Percentiles rank a stretch among this genome's conserved stretches.
These are phyloP conservation scores for Gila orcuttii DNA, from an alignment of 2,113 vertebrate species.

Conservation along the genomic window DNA sequence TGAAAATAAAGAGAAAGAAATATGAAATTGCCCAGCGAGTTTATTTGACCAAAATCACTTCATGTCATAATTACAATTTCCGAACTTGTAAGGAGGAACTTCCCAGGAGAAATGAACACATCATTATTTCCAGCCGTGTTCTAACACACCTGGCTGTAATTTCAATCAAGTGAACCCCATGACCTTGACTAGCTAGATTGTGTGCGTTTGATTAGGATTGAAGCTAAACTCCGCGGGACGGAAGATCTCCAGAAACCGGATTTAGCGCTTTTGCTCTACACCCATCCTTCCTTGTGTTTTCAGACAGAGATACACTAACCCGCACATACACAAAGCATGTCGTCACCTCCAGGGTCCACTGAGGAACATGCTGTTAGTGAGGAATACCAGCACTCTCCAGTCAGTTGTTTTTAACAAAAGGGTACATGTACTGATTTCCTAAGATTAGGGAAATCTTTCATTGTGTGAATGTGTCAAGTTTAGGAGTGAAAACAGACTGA, in stretches of 20 bases:
- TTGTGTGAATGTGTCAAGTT: conserved; percentile 21
- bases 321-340: conserved; percentile 19
- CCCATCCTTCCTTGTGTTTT: conserved; percentile 1
- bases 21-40: neutral
- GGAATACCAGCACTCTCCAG: conserved; percentile 15
- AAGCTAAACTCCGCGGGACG: neutral
- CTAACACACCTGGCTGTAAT: neutral
- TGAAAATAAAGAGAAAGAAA: neutral
- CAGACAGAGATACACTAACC: neutral
- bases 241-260: neutral
- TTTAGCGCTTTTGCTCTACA: neutral
- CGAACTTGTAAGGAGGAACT: neutral
- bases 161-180: neutral
- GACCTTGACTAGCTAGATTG: neutral
- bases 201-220: neutral
- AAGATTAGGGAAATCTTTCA: neutral
- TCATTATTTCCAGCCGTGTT: neutral
- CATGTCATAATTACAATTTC: neutral
- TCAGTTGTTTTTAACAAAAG: conserved; percentile 33
- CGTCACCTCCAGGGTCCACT: conserved; percentile 44
- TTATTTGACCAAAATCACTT: conserved; percentile 7
- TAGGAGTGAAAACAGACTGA: conserved; percentile 29
- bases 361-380: conserved; percentile 51
- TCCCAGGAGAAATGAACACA: conserved; percentile 1
- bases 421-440: neutral